Percentiles rank a stretch among this genome's conserved stretches.
Evolutionary conservation across 2,797 vertebrate genomes (phyloP).

Genomic region (Argentina silus): DNA sequence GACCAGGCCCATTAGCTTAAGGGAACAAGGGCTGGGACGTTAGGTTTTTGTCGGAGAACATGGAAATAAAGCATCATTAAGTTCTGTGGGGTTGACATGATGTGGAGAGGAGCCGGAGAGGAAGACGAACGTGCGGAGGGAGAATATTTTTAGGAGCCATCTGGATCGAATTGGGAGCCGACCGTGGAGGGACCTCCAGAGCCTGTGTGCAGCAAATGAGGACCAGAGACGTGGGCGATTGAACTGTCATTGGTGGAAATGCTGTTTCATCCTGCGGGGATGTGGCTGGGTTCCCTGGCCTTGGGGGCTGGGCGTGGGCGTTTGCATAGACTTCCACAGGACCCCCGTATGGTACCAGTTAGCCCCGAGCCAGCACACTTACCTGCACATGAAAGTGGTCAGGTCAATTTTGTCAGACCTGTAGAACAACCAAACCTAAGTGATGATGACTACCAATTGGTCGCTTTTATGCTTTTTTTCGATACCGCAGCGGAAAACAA

Average conservation of each 20-base stretch:
- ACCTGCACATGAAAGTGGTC: constrained; percentile 84
- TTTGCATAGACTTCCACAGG: constrained; percentile 74
- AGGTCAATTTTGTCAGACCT: constrained; percentile 77
- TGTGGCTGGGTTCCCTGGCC: constrained; percentile 58
- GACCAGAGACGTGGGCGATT: constrained; percentile 87
- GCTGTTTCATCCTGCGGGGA: constrained; percentile 74
- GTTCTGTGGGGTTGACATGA: constrained; percentile 74
- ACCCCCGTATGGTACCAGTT: constrained; percentile 77
- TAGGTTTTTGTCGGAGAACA: constrained; percentile 72
- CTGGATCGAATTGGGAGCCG: constrained; percentile 87
- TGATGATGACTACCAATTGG: constrained; percentile 78
- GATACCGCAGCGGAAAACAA: constrained; percentile 47
- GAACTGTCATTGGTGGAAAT: constrained; percentile 89
- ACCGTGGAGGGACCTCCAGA: constrained; percentile 80
- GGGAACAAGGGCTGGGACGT: constrained; percentile 71
- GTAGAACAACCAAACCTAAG: constrained; percentile 71
- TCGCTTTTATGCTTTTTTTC: constrained; percentile 41
- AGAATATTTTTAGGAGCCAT: constrained; percentile 79
- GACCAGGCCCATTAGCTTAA: constrained; percentile 74
- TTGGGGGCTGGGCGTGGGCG: constrained; percentile 44
- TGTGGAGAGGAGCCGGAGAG: constrained; percentile 76
- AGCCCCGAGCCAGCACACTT: constrained; percentile 71
- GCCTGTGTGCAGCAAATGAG: constrained; percentile 87
- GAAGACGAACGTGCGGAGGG: constrained; percentile 73
- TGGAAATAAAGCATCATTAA: constrained; percentile 82